Base-by-base conservation (phyloP, 2,113 vertebrate genomes). In the Tetraodon nigroviridis region DNA sequence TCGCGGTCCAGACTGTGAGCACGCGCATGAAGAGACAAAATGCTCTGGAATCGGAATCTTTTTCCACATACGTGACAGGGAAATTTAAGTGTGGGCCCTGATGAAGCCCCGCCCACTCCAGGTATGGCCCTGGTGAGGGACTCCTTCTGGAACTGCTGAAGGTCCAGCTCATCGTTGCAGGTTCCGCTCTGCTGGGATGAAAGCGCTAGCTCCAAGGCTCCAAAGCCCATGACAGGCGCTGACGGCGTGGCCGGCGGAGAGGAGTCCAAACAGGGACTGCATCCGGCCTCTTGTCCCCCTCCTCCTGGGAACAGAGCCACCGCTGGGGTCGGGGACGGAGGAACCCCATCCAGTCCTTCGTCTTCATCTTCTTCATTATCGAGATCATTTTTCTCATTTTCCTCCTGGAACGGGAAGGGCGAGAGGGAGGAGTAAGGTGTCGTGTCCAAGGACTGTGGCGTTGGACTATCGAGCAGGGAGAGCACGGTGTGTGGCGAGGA, bases 21-120 rank as follows among this genome's bases (percentile, higher is more conserved):
- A 61, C 94, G 88, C 21, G 93, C 91, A 51, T 96, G 94, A 61
- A 96, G 86, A n/a, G 94, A 94, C 76, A 96, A 79, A 77, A 96
- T 95, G 67, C 94, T 95, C 86, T 95, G 94, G 86, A 96, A 96
- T 62, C 94, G 82, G 78, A 96, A 96, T 67, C 93, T 90, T 83
- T 96, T 96, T 44, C 94, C 94, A 12, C 94, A 96, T 5, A 95
- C 91, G 4, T 90, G 90, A 64, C 94, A 96, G 0, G 93, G 92
- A 70, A 92, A 96, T 63, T 88, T 84, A 52, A 93, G 76, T 46
- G 84, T 73, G 22, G 88, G 82, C 37, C 89, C 89, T 0, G 86
- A 75, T 3, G 79, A 63, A 48, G 51, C 71, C 69, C 81, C 76
- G 73, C 76, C 69, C 52, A 50, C 51, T 82, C 85, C 82, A 8